A percentile compares a stretch with the other conserved stretches of the same genome.
These are phyloP conservation scores for Phaethornis superciliosus DNA, from an alignment of 2,113 vertebrate genomes.

Conservation along the genomic window DNA sequence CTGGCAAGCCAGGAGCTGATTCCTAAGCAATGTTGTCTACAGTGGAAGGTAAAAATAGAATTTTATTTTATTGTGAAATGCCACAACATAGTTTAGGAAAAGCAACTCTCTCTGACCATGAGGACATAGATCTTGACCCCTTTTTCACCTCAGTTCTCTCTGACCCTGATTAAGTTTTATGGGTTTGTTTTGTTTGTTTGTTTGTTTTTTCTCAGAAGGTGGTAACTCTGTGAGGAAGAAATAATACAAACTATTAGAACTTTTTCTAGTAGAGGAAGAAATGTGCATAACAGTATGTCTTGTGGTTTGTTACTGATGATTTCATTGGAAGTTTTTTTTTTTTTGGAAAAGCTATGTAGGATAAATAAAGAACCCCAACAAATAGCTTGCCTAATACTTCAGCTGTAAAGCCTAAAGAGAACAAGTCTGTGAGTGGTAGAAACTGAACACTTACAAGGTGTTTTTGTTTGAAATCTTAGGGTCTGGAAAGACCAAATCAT, in stretches of 20 bases:
- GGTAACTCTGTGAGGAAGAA: constrained; percentile 12
- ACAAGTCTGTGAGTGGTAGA: neutral
- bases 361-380: neutral
- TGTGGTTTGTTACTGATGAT: constrained; percentile 6
- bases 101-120: neutral
- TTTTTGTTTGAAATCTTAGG: constrained; percentile 14
- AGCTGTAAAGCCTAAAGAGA: neutral
- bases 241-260: neutral
- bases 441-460: neutral
- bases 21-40: neutral
- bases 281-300: neutral
- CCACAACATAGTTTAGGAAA: neutral
- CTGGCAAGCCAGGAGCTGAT: neutral
- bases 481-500: constrained; percentile 27
- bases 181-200: neutral
- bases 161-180: neutral
- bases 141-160: neutral
- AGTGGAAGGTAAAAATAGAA: neutral
- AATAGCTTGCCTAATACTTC: neutral
- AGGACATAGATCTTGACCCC: neutral
- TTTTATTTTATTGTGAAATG: neutral
- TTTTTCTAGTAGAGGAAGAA: neutral
- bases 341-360: neutral
- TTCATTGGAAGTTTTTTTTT: constrained; percentile 15
- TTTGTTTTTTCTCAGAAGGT: neutral